These are phyloP conservation scores for Quiscalus mexicanus DNA, from an alignment of 2,113 vertebrate species.

Conservation along the genomic window DNA sequence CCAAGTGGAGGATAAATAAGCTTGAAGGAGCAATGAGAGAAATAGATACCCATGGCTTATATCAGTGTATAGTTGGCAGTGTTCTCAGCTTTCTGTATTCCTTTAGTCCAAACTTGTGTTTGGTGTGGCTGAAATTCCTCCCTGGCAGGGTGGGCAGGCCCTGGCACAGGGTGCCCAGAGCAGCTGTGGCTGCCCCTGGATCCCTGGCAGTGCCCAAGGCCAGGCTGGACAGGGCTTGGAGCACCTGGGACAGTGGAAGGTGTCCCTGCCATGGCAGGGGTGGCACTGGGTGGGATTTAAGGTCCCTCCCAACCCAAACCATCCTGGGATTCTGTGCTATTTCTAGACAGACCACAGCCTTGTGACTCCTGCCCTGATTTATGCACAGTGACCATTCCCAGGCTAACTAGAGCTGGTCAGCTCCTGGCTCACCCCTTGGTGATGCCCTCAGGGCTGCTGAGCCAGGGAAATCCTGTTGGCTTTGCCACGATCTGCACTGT, in stretches of 20 bases:
- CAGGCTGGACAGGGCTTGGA: not conserved
- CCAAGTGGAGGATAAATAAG: not conserved
- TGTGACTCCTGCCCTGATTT: not conserved
- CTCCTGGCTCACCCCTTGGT: not conserved
- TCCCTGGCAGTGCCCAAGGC: not conserved
- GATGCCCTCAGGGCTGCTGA: not conserved
- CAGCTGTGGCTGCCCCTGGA: not conserved
- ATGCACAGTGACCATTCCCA: not conserved
- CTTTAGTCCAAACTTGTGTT: not conserved
- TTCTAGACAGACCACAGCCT: not conserved
- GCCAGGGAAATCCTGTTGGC: too few relatives aligned
- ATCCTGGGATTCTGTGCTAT: fast-evolving
- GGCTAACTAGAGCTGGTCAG: not conserved
- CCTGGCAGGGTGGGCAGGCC: not conserved
- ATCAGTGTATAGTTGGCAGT: not conserved
- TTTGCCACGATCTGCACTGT: fast-evolving
- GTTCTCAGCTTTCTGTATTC: not conserved
- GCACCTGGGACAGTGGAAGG: not conserved
- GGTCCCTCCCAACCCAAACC: fast-evolving
- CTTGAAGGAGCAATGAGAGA: not conserved
- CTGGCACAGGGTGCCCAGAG: not conserved
- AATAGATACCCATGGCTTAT: not conserved
- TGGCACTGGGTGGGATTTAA: fast-evolving
- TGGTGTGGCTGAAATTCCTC: not conserved
- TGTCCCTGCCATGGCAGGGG: not conserved